Evolutionary conservation across 2,888 invertebrate species (phyloP).

Genomic region (Dicyrtoma fusca): DNA sequence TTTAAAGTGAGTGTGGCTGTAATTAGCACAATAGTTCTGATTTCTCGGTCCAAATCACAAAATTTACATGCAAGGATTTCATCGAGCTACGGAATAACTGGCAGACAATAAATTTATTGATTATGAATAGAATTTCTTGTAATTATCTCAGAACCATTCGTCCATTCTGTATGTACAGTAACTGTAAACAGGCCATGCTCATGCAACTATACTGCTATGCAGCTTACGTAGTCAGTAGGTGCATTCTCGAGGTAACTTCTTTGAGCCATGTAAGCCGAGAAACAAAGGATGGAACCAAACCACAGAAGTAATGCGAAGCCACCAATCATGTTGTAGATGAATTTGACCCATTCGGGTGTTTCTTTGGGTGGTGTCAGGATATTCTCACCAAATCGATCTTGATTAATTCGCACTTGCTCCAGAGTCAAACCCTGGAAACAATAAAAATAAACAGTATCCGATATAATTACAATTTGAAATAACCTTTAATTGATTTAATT

Average conservation of each 20-base stretch:
- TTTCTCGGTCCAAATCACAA: too few relatives aligned
- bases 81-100: too few relatives aligned
- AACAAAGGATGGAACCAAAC: constrained; percentile 39
- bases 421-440: constrained; percentile 43
- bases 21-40: too few relatives aligned
- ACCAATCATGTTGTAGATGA: constrained; percentile 51
- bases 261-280: background rate
- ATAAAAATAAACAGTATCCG: background rate
- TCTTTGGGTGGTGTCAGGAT: constrained; percentile 51
- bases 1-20: too few relatives aligned
- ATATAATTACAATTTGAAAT: background rate
- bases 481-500: too few relatives aligned
- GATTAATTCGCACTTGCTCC: constrained; percentile 46
- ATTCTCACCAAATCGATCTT: constrained; percentile 49
- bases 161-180: too few relatives aligned
- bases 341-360: constrained; percentile 49
- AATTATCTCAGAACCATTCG: too few relatives aligned
- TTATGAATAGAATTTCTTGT: background rate
- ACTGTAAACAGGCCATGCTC: too few relatives aligned
- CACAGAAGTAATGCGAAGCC: constrained; percentile 54
- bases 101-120: constrained; percentile 2
- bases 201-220: too few relatives aligned
- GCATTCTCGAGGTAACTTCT: constrained; percentile 4
- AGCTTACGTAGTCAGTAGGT: constrained; percentile 22
- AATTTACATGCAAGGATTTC: too few relatives aligned